Percentiles rank a stretch among this genome's conserved stretches.
phyloP scores from a whole-genome alignment of 2,113 vertebrate genomes.

The Tyto alba region DNA sequence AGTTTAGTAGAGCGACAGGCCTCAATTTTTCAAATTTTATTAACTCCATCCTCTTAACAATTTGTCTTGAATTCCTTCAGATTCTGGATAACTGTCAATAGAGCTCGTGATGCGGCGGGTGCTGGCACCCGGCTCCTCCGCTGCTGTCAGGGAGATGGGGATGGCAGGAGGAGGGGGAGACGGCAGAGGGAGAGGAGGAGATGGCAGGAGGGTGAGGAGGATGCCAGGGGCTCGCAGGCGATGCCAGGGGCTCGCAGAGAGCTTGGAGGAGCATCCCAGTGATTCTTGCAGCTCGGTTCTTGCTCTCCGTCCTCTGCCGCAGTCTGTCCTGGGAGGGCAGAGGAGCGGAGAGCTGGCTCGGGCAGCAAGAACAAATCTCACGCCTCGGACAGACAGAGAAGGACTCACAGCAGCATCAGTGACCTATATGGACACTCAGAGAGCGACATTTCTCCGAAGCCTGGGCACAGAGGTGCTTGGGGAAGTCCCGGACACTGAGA shows the following conservation, averaged over 20 bases:
- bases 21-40: conserved; percentile 87
- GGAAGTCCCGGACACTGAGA: neutral
- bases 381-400: neutral
- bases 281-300: no score
- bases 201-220: neutral
- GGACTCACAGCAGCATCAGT: neutral
- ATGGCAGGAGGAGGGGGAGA: neutral
- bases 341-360: neutral
- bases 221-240: neutral
- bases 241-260: neutral
- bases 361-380: neutral
- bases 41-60: conserved; percentile 78
- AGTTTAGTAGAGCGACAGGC: conserved; percentile 78
- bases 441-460: neutral
- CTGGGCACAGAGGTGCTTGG: neutral
- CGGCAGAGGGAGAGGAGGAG: neutral
- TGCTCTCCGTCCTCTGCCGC: neutral
- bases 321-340: neutral
- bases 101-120: neutral
- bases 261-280: neutral
- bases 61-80: conserved; percentile 79
- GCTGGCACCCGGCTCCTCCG: neutral
- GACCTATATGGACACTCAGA: neutral
- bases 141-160: neutral
- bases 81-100: conserved; percentile 72